Evolutionary conservation across 2,113 vertebrate species (phyloP).

Genomic region (Neolamprologus hecqui): DNA sequence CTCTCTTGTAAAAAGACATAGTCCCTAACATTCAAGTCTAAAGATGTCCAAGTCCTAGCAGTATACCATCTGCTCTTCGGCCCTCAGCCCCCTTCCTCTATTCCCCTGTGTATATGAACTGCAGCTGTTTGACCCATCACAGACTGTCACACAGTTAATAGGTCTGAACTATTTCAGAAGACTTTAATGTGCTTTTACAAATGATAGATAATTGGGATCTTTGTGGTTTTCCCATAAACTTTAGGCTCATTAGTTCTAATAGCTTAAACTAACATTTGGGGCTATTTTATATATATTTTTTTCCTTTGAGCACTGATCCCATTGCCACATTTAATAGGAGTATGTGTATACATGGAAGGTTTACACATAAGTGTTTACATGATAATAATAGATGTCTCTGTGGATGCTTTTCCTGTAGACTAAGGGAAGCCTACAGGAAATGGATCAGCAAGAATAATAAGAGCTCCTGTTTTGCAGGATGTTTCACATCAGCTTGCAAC

Average conservation of each 20-base stretch:
- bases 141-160: neutral
- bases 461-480: conserved; percentile 25
- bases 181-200: neutral
- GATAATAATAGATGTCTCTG: neutral
- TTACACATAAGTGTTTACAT: neutral
- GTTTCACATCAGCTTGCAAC: conserved; percentile 36
- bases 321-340: neutral
- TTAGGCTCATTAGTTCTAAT: neutral
- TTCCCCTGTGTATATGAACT: conserved; percentile 3
- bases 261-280: neutral
- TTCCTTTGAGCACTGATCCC: neutral
- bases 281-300: neutral
- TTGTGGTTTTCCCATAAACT: neutral
- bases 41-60: neutral
- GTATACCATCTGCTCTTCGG: conserved; percentile 13
- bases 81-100: conserved; percentile 1
- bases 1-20: neutral
- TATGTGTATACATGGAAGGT: neutral
- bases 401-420: neutral
- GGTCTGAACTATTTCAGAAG: neutral
- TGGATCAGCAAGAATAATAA: neutral
- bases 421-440: conserved; percentile 26
- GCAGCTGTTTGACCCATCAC: conserved; percentile 52
- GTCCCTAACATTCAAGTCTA: neutral
- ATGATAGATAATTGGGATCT: neutral